Evolutionary conservation across 2,888 invertebrate genomes (phyloP).

Genomic region (Ormyrus nitidulus): DNA sequence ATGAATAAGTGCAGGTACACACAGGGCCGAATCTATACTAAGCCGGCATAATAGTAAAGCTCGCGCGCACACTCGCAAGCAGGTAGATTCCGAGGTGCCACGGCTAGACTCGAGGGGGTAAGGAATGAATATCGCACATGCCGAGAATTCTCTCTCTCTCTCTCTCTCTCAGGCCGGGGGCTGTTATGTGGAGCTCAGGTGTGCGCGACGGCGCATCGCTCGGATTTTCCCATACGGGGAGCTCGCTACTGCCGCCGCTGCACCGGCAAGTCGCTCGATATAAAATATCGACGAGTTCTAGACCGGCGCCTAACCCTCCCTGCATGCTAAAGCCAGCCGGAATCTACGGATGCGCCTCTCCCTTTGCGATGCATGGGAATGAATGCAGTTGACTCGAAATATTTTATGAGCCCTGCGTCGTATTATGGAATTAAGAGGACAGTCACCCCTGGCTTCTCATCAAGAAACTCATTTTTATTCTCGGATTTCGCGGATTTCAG

Average conservation of each 20-base stretch:
- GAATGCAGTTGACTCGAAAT: slow-evolving; percentile 3
- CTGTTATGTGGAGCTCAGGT: slow-evolving; percentile 31
- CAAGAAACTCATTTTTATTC: too few species aligned
- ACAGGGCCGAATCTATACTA: too few species aligned
- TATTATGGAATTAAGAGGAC: too few species aligned
- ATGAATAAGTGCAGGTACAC: slow-evolving; percentile 33
- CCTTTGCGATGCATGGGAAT: too few species aligned
- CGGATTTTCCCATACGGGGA: slow-evolving; percentile 30
- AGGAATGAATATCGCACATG: slow-evolving; percentile 42
- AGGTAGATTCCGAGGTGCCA: slow-evolving; percentile 25
- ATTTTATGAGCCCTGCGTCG: background rate
- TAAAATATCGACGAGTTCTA: slow-evolving; percentile 42
- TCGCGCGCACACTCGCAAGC: background rate
- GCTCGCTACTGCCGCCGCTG: background rate
- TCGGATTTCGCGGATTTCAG: too few species aligned
- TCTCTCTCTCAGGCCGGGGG: background rate
- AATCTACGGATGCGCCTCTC: background rate
- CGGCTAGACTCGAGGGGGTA: slow-evolving; percentile 16
- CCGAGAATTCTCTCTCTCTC: slow-evolving; percentile 2
- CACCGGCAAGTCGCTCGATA: slow-evolving; percentile 24
- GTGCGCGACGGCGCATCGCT: slow-evolving; percentile 18
- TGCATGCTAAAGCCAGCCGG: background rate
- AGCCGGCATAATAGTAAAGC: too few species aligned
- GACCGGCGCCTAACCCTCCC: background rate
- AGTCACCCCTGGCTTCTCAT: too few species aligned